phyloP scores from a whole-genome alignment of 2,797 vertebrate species.

The Apodemus agrarius region DNA sequence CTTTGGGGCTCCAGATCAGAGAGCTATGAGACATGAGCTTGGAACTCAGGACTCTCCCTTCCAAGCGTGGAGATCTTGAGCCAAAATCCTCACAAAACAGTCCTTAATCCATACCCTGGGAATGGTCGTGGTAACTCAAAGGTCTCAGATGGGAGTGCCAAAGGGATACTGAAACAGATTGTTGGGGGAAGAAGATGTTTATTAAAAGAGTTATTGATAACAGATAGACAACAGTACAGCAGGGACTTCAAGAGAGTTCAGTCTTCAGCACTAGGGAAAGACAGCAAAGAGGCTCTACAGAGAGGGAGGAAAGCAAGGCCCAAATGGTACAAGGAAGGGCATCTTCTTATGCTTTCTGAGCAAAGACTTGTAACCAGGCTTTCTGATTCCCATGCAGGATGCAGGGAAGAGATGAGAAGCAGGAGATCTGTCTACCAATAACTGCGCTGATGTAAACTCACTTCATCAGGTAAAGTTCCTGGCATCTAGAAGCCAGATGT shows the following conservation, averaged over 20 bases:
- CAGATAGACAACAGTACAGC: neutral
- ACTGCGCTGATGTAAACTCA: neutral
- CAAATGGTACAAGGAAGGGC: neutral
- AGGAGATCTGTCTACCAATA: neutral
- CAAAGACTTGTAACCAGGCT: neutral
- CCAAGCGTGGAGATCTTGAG: neutral
- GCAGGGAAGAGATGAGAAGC: neutral
- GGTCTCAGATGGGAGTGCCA: neutral
- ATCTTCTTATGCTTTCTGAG: neutral
- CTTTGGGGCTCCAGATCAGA: neutral
- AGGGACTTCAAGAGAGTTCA: neutral
- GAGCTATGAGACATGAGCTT: neutral
- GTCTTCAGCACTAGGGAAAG: too few relatives aligned
- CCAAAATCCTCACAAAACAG: neutral
- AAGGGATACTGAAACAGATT: neutral
- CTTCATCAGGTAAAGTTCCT: neutral
- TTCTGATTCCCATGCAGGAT: neutral
- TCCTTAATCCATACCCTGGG: neutral
- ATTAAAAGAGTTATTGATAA: neutral
- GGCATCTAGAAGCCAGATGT: too few relatives aligned
- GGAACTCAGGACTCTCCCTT: neutral
- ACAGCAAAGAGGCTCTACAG: neutral
- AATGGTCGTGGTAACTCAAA: neutral
- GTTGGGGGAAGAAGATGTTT: neutral
- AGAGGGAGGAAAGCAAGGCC: too few relatives aligned